A percentile compares a stretch with the other conserved stretches of the same genome.
Evolutionary conservation across 2,113 vertebrate species (phyloP).

Genomic region (Podarcis cretensis): DNA sequence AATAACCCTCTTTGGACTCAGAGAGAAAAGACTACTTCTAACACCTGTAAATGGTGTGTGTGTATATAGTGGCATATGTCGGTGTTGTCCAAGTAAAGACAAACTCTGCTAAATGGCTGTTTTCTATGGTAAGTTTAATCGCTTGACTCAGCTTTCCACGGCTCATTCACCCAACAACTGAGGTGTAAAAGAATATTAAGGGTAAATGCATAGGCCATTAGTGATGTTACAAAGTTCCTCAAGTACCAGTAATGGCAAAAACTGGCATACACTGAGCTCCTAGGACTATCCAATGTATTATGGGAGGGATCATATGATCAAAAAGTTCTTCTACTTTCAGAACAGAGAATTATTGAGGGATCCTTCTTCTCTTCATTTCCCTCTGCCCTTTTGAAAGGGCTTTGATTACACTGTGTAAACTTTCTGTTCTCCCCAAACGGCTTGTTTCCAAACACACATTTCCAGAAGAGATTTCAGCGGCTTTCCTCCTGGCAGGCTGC

Average conservation of each 20-base stretch:
- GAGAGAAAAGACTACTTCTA: too few relatives aligned
- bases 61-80: too few relatives aligned
- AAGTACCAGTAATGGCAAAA: too few relatives aligned
- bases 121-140: too few relatives aligned
- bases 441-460: conserved; percentile 48
- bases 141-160: too few relatives aligned
- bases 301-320: not conserved
- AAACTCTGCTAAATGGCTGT: too few relatives aligned
- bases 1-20: too few relatives aligned
- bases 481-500: conserved; percentile 52
- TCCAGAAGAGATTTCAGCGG: conserved; percentile 37
- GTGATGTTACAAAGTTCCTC: not conserved
- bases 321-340: not conserved
- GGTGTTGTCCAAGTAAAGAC: too few relatives aligned
- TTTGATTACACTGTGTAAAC: conserved; percentile 42
- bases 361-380: conserved; percentile 29
- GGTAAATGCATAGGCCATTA: not conserved
- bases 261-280: too few relatives aligned
- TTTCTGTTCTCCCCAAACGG: conserved; percentile 32
- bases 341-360: conserved; percentile 18
- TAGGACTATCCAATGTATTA: too few relatives aligned
- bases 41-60: too few relatives aligned
- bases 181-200: not conserved
- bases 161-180: too few relatives aligned
- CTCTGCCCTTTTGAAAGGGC: conserved; percentile 37